Evolutionary conservation across 2,113 vertebrate species (phyloP).

Genomic region (Eulacestoma nigropectus): DNA sequence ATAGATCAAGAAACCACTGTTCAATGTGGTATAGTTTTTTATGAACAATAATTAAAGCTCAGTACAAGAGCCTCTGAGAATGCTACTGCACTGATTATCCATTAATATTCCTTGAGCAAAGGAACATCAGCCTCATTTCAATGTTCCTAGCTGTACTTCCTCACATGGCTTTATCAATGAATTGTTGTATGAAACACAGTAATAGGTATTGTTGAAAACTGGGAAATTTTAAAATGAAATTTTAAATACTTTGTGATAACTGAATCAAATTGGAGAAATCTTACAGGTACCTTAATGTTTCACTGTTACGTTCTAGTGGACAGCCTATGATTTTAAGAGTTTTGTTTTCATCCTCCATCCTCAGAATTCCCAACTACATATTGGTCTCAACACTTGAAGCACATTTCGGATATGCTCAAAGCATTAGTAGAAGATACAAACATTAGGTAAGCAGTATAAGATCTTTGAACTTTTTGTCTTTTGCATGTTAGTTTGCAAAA

Average conservation of each 20-base stretch:
- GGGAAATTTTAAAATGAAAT: background rate
- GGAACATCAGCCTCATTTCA: background rate
- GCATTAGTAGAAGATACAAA: conserved; percentile 68
- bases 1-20: background rate
- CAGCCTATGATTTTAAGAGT: background rate
- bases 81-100: background rate
- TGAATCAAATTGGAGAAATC: background rate
- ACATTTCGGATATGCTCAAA: conserved; percentile 75
- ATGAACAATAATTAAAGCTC: background rate
- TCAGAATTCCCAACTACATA: conserved; percentile 74
- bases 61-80: background rate
- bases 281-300: background rate
- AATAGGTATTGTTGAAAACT: background rate
- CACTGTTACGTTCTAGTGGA: background rate
- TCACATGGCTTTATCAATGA: background rate
- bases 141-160: background rate
- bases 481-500: background rate
- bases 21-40: background rate
- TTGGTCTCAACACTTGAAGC: conserved; percentile 75
- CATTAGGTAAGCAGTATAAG: conserved; percentile 45
- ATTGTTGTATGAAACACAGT: background rate
- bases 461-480: background rate
- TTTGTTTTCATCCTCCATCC: background rate
- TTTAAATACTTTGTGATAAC: background rate
- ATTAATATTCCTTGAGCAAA: background rate